phyloP scores from a whole-genome alignment of 2,113 vertebrate genomes.

The Motacilla alba region DNA sequence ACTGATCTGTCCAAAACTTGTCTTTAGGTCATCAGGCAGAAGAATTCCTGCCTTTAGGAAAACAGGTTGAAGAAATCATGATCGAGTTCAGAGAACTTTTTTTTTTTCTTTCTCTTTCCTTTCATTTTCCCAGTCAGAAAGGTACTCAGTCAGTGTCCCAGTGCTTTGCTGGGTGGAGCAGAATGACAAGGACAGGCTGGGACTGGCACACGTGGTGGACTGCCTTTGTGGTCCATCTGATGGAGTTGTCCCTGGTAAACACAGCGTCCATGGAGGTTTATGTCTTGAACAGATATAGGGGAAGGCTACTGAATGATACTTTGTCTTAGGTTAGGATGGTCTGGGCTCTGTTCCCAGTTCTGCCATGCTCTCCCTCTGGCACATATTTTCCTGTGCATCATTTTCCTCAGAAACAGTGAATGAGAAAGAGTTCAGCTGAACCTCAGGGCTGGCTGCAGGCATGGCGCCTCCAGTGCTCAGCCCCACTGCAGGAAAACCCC shows the following conservation, averaged over 20 bases:
- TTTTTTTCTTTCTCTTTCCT: neutral
- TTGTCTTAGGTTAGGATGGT: neutral
- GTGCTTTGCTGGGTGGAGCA: neutral
- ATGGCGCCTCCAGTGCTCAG: neutral
- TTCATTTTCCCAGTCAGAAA: neutral
- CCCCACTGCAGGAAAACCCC: neutral
- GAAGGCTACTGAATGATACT: neutral
- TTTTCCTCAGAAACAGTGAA: neutral
- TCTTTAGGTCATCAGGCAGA: neutral
- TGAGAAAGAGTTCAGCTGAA: neutral
- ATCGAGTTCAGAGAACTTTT: neutral
- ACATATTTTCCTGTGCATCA: neutral
- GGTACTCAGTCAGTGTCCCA: neutral
- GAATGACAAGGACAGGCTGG: neutral
- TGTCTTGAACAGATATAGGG: neutral
- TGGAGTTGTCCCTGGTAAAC: neutral
- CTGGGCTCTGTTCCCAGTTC: neutral
- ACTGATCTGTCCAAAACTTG: neutral
- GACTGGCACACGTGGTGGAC: neutral
- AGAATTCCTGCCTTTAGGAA: neutral
- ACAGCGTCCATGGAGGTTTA: neutral
- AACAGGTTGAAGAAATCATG: neutral
- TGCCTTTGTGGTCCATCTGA: neutral
- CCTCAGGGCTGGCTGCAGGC: fast-evolving
- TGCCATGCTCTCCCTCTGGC: neutral